Percentiles rank a stretch among this genome's conserved stretches.
Conservation (phyloP, 2,797 vertebrate species). For the Pampus argenteus region DNA sequence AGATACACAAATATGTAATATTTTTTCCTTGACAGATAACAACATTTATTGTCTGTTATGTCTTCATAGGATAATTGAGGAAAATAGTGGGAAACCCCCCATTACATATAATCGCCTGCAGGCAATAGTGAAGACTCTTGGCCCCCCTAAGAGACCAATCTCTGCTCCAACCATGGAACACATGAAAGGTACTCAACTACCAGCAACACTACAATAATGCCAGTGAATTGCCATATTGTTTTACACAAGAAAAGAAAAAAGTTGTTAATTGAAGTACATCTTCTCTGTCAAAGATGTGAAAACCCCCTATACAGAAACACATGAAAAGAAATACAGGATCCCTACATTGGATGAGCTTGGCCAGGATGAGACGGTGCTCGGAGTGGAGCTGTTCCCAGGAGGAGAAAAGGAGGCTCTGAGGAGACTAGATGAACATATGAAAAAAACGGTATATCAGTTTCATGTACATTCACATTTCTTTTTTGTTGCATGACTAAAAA, state of each 20-base stretch:
- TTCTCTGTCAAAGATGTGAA: slow-evolving; percentile 62
- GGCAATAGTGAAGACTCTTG: slow-evolving; percentile 70
- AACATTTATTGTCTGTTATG: slow-evolving; percentile 1
- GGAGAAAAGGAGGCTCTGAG: slow-evolving; percentile 82
- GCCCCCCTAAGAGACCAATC: slow-evolving; percentile 72
- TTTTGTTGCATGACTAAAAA: background rate
- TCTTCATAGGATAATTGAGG: slow-evolving; percentile 78
- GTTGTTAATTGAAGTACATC: background rate
- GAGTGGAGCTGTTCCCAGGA: slow-evolving; percentile 77
- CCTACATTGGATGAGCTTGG: slow-evolving; percentile 77
- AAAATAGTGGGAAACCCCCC: slow-evolving; percentile 81
- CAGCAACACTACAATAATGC: background rate
- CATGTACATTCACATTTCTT: background rate
- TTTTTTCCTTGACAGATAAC: background rate
- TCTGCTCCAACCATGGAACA: slow-evolving; percentile 68
- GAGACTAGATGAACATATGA: slow-evolving; percentile 79
- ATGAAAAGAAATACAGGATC: slow-evolving; percentile 63
- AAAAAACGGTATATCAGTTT: slow-evolving; percentile 69
- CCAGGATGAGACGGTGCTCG: slow-evolving; percentile 52
- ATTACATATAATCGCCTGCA: slow-evolving; percentile 83
- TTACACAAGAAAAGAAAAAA: too few relatives aligned
- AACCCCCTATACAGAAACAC: slow-evolving; percentile 60
- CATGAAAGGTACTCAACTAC: slow-evolving; percentile 70
- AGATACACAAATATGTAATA: background rate
- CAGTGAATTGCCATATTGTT: background rate